Evolutionary conservation across 2,888 invertebrate species (phyloP).

Genomic region (Laspeyria flexula): DNA sequence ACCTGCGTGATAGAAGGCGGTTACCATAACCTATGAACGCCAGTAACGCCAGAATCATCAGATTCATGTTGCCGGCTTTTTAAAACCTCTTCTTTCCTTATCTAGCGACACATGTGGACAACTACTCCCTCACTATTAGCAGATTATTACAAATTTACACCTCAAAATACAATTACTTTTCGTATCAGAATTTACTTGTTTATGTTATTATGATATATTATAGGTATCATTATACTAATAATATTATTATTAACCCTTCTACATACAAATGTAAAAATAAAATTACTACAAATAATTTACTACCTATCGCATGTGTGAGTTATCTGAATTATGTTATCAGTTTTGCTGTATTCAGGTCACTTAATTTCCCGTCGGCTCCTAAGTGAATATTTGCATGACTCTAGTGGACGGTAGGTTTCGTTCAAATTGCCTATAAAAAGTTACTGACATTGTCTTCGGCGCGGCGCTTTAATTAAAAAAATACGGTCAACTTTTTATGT

Average conservation of each 20-base stretch:
- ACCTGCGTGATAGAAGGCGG: too few relatives aligned
- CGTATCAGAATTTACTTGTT: too few relatives aligned
- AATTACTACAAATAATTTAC: neutral
- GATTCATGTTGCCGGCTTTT: too few relatives aligned
- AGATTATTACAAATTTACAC: too few relatives aligned
- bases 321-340: constrained; percentile 42
- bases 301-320: constrained; percentile 14
- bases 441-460: constrained; percentile 63
- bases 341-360: constrained; percentile 60
- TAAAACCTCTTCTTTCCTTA: too few relatives aligned
- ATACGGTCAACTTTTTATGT: constrained; percentile 47
- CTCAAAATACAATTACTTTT: too few relatives aligned
- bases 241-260: neutral
- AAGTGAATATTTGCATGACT: constrained; percentile 81
- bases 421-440: constrained; percentile 67
- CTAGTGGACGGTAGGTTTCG: constrained; percentile 62
- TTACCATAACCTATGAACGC: too few relatives aligned
- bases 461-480: constrained; percentile 66
- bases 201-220: too few relatives aligned
- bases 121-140: too few relatives aligned
- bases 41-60: too few relatives aligned
- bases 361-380: constrained; percentile 59
- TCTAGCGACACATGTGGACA: too few relatives aligned
- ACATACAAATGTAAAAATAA: neutral
- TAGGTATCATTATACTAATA: too few relatives aligned